Conservation (phyloP, 37 sponge, comb jelly and placozoan genomes). For the Beroe ovata region DNA sequence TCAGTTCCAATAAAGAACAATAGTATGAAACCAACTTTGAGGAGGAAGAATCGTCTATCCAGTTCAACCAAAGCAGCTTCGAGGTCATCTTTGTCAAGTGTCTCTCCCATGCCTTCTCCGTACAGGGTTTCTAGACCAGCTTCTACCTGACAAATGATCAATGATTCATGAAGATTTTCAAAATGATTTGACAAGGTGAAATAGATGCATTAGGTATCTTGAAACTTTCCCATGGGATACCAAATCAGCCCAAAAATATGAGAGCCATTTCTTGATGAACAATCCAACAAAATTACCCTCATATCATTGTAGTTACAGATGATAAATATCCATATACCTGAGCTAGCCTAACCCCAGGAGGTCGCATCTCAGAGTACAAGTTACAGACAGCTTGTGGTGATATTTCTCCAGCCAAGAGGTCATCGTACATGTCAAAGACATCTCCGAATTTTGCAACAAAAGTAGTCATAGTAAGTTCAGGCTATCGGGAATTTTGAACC, state of each 20-base stretch:
- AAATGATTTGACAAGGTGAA: too few relatives aligned
- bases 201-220: too few relatives aligned
- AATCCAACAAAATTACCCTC: too few relatives aligned
- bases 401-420: constrained; percentile 14
- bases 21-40: not conserved
- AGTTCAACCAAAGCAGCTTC: not conserved
- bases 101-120: constrained; percentile 49
- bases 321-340: too few relatives aligned
- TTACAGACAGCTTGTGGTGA: not conserved
- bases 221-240: too few relatives aligned
- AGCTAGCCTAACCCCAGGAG: constrained; percentile 12
- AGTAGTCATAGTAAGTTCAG: too few relatives aligned
- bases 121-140: constrained; percentile 48
- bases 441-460: constrained; percentile 1
- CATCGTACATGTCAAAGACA: constrained; percentile 54
- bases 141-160: not conserved
- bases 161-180: not conserved
- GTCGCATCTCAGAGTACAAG: constrained; percentile 1
- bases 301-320: too few relatives aligned
- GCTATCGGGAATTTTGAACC: too few relatives aligned
- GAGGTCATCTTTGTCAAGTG: constrained; percentile 10
- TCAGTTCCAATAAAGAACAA: too few relatives aligned
- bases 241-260: too few relatives aligned
- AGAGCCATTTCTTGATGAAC: too few relatives aligned
- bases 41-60: constrained; percentile 43